phyloP scores from a whole-genome alignment of 2,113 vertebrate species.

The Triplophysa tibetana region DNA sequence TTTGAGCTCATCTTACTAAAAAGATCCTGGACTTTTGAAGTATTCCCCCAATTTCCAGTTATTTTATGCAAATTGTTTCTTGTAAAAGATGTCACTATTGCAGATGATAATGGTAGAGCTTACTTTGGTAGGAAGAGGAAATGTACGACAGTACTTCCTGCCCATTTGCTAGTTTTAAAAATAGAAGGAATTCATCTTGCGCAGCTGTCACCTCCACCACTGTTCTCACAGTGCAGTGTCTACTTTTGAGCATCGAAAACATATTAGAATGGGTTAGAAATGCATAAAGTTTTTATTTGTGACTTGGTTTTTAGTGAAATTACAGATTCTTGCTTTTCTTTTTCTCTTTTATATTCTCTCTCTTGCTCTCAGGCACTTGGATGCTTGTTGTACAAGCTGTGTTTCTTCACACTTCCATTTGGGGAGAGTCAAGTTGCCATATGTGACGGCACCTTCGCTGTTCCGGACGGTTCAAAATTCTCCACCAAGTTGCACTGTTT shows the following conservation, averaged over 20 bases:
- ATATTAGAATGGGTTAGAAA: background rate
- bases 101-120: constrained; percentile 17
- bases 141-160: constrained; percentile 31
- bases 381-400: constrained; percentile 98
- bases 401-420: constrained; percentile 97
- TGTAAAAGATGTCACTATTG: background rate
- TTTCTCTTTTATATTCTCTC: constrained; percentile 42
- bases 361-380: constrained; percentile 84
- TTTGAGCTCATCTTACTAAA: background rate
- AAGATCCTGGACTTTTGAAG: background rate
- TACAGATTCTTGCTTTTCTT: constrained; percentile 36
- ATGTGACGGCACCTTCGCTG: constrained; percentile 92
- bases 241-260: background rate
- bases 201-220: constrained; percentile 9
- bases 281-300: background rate
- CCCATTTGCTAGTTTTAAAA: constrained; percentile 23
- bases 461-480: constrained; percentile 93
- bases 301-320: constrained; percentile 20
- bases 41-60: background rate
- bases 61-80: background rate
- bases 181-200: constrained; percentile 13
- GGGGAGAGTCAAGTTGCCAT: constrained; percentile 99
- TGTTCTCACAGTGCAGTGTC: constrained; percentile 11
- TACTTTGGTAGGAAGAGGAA: constrained; percentile 10
- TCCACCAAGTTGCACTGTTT: constrained; percentile 88